Evolutionary conservation across 2,888 invertebrate species (phyloP).

Genomic region (Nebria salina): DNA sequence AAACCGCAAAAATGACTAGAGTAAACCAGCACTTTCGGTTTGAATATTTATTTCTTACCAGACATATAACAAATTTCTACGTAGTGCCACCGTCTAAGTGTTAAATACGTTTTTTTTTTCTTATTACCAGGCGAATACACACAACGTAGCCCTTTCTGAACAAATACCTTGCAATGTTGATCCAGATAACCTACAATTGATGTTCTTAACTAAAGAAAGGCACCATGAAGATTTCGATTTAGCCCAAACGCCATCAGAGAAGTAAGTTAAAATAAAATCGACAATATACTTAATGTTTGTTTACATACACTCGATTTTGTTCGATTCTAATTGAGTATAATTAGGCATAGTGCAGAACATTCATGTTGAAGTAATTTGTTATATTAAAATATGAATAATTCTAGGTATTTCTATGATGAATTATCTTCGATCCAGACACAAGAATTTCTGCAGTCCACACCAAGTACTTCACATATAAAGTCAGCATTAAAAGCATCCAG

Average conservation of each 20-base stretch:
- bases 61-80: too few relatives aligned
- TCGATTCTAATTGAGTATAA: not conserved
- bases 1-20: too few relatives aligned
- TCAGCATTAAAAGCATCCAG: not conserved
- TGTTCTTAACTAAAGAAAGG: slow-evolving; percentile 56
- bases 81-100: slow-evolving; percentile 49
- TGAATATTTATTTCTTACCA: too few relatives aligned
- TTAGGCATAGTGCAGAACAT: not conserved
- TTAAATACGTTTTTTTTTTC: not conserved
- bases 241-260: slow-evolving; percentile 58
- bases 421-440: slow-evolving; percentile 19
- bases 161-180: slow-evolving; percentile 54
- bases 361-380: not conserved
- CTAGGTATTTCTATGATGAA: slow-evolving; percentile 15
- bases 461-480: not conserved
- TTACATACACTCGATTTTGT: not conserved
- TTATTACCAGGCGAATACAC: slow-evolving; percentile 51
- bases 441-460: slow-evolving; percentile 30
- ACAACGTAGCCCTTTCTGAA: slow-evolving; percentile 57
- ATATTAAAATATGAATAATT: not conserved
- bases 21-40: too few relatives aligned
- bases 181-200: slow-evolving; percentile 57
- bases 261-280: slow-evolving; percentile 40
- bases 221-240: slow-evolving; percentile 58
- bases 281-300: not conserved